Base-by-base conservation (phyloP, 2,113 vertebrate species). In the Melanotaenia duboulayi region DNA sequence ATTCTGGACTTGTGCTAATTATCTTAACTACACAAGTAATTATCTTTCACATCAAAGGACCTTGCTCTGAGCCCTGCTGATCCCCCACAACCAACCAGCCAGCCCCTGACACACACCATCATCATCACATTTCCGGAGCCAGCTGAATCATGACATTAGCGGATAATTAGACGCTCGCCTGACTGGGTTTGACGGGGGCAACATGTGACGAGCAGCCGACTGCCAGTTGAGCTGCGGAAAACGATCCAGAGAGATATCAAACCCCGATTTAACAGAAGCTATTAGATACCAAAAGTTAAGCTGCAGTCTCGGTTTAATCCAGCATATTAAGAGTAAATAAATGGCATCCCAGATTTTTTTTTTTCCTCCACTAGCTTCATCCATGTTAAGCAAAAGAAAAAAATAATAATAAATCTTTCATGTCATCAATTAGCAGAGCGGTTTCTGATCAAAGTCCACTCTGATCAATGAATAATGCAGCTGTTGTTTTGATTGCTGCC, bases 41-140 rank as follows among this genome's bases (percentile, higher is more conserved):
- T 95, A 95, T 92, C 84, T 78, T 52, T 22, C 91, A 91, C 91
- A 94, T 96, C 94, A 96, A 95, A 95, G 92, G 73, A 82, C 89
- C 84, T 80, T 51, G 74, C 84, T 87, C 92, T 89, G 90, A 92
- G 90, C 71, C 83, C 87, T 56, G 81, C 90, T 75, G 74, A 48
- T 20, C 70, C 51, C 69, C 61, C 35, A 58, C 66, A 65, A 39
- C 59, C 48, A 51, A 52, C 39, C 73, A 48, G 50, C 39, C 57
- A 11, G 10, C 60, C 71, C 44, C 52, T 11, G 19, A 72, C 55
- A 56, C 50, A 48, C 77, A 13, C 56, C 76, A 52, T 8, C 55
- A 24, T n/a, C 70, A 8, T 20, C 73, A 76, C 42, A 80, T 87
- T 90, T 80, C 71, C 80, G 56, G 80, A 73, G 81, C 70, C 75